phyloP scores from a whole-genome alignment of 2,797 vertebrate species.

The Myotis planiceps region DNA sequence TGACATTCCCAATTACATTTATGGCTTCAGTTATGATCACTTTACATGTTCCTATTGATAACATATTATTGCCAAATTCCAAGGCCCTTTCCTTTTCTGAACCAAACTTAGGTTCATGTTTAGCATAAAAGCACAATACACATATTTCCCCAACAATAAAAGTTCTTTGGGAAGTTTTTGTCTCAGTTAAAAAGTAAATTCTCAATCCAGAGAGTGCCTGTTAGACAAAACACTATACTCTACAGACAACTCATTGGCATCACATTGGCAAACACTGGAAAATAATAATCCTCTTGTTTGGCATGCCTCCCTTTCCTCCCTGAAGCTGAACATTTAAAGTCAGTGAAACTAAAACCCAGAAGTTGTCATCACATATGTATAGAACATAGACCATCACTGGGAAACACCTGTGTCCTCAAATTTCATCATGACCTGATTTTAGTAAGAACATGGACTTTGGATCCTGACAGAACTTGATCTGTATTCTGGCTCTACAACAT shows the following conservation, averaged over 20 bases:
- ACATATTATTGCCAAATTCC: neutral
- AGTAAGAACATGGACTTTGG: neutral
- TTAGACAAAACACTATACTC: neutral
- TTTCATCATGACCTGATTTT: neutral
- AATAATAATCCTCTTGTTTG: slow-evolving; percentile 32
- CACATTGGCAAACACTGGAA: neutral
- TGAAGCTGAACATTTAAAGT: neutral
- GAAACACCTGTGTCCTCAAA: neutral
- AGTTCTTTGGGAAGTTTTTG: slow-evolving; percentile 32
- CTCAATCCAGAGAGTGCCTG: slow-evolving; percentile 29
- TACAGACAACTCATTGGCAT: neutral
- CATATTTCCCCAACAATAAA: neutral
- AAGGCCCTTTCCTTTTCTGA: neutral
- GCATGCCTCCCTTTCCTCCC: neutral
- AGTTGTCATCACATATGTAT: neutral
- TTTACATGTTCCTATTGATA: neutral
- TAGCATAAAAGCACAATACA: slow-evolving; percentile 33
- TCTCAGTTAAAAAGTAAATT: slow-evolving; percentile 52
- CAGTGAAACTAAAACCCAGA: slow-evolving; percentile 9
- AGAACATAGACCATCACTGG: slow-evolving; percentile 27
- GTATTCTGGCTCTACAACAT: neutral
- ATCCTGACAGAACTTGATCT: neutral
- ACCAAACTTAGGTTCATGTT: neutral
- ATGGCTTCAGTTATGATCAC: neutral
- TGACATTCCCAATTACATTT: slow-evolving; percentile 41